phyloP scores from a whole-genome alignment of 1,140 invertebrate genomes.

The Caenorhabditis briggsae region DNA sequence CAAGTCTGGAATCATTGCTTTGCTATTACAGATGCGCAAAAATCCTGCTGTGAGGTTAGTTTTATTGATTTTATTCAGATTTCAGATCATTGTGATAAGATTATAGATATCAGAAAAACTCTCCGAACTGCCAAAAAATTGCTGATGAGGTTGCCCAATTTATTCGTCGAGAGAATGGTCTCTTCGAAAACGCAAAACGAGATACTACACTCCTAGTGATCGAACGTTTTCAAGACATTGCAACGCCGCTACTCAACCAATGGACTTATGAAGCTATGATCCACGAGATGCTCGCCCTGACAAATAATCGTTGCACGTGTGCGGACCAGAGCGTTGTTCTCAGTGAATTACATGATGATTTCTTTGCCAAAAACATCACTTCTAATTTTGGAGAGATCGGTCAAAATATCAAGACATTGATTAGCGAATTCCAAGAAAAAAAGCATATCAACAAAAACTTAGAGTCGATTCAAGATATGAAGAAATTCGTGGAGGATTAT shows the following conservation, averaged over 20 bases:
- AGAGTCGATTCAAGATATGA: constrained; percentile 98
- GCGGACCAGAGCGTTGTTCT: constrained; percentile 80
- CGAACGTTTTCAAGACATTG: constrained; percentile 84
- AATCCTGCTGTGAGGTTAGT: constrained; percentile 85
- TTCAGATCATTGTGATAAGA: no score
- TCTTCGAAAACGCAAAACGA: constrained; percentile 73
- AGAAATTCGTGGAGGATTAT: constrained; percentile 97
- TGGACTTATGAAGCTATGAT: constrained; percentile 99
- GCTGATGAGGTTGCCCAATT: constrained; percentile 84
- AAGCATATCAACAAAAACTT: constrained; percentile 93
- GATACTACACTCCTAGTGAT: constrained; percentile 70
- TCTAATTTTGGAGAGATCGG: constrained; percentile 98
- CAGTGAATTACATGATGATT: constrained; percentile 86
- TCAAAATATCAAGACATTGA: constrained; percentile 93
- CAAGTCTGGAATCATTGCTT: constrained; percentile 87
- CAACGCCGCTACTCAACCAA: constrained; percentile 96
- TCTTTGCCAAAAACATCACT: constrained; percentile 96
- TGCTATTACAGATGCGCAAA: constrained; percentile 92
- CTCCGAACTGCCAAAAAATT: constrained; percentile 87
- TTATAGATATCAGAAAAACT: constrained; percentile 86
- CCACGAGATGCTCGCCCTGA: constrained; percentile 93
- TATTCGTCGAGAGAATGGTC: constrained; percentile 77
- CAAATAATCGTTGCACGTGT: constrained; percentile 94
- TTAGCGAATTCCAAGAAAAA: constrained; percentile 97
- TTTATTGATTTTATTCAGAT: not conserved